Evolutionary conservation across 1,140 invertebrate genomes (phyloP).

Genomic region (Drosophila takahashii): DNA sequence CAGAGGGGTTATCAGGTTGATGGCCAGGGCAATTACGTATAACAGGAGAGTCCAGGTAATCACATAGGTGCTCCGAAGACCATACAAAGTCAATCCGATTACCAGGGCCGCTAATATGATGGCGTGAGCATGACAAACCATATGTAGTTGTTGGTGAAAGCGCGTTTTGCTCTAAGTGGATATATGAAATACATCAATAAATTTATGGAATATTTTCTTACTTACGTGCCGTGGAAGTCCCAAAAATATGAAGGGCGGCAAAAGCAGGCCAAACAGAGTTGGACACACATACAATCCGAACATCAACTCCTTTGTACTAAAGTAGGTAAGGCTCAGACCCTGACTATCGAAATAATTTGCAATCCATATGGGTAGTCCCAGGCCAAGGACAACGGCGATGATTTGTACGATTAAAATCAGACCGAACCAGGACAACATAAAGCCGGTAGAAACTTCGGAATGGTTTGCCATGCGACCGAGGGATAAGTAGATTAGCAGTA

Average conservation of each 20-base stretch:
- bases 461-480: constrained; percentile 56
- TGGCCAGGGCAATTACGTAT: constrained; percentile 50
- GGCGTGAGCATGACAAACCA: constrained; percentile 62
- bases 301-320: constrained; percentile 87
- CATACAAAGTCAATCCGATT: constrained; percentile 34
- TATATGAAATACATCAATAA: too few species aligned
- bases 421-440: not conserved
- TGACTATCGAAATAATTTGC: constrained; percentile 78
- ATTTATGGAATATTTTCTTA: not conserved
- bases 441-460: constrained; percentile 34
- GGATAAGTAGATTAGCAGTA: constrained; percentile 82
- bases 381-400: constrained; percentile 65
- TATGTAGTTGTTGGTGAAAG: constrained; percentile 52
- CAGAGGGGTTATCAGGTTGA: constrained; percentile 70
- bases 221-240: constrained; percentile 6
- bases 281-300: constrained; percentile 85
- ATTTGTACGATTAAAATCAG: constrained; percentile 9
- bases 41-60: constrained; percentile 64
- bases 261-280: constrained; percentile 73
- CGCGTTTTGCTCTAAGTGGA: not conserved
- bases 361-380: constrained; percentile 84
- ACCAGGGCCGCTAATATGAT: constrained; percentile 43
- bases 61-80: constrained; percentile 62
- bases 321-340: constrained; percentile 88
- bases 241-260: not conserved